Base-by-base conservation (phyloP, 2,113 vertebrate genomes). In the Thalassarche chlororhynchos region DNA sequence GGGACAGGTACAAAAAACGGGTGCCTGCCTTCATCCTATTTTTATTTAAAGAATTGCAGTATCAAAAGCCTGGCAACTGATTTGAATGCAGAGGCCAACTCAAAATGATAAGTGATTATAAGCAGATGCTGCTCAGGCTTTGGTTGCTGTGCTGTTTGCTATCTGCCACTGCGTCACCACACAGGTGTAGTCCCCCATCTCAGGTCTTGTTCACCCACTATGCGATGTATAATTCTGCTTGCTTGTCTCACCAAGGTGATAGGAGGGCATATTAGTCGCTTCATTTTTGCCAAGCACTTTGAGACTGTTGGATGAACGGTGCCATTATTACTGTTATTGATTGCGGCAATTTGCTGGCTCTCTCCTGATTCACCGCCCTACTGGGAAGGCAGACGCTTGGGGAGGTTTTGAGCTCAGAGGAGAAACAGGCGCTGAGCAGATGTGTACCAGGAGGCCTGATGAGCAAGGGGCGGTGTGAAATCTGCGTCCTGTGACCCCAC, bases 401-500 rank as follows among this genome's bases (percentile, higher is more conserved):
- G n/a, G 26, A 54, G 66, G n/a, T 14, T 70, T 25, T 12, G 54
- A 65, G 54, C 85, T 69, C 31, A 6, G 66, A 47, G 36, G 52
- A 34, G 28, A 28, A 40, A 40, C n/a, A 49, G 17, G 28, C 1
- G 2, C 42, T 7, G 40, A 65, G 89, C 65, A 46, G 32, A 21
- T 11, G 25, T 6, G 40, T 13, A 32, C 38, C 84, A 65, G 28
- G 12, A 91, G 21, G 32, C 26, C 28, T 1, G 6, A 21, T 1
- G 9, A 86, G n/a, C 0, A 0, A 84, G 17, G 82, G 16, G 25
- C 0, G 0, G 25, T 25, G 31, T 49, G 61, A 89, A 21, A n/a
- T 54, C 52, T 85, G 61, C 2, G 8, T 60, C 52, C 78, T 2
- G 1, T 46, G 25, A 58, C 52, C n/a, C 25, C 46, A n/a, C 10